Evolutionary conservation across 2,797 vertebrate genomes (phyloP).

Genomic region (Platalea minor): DNA sequence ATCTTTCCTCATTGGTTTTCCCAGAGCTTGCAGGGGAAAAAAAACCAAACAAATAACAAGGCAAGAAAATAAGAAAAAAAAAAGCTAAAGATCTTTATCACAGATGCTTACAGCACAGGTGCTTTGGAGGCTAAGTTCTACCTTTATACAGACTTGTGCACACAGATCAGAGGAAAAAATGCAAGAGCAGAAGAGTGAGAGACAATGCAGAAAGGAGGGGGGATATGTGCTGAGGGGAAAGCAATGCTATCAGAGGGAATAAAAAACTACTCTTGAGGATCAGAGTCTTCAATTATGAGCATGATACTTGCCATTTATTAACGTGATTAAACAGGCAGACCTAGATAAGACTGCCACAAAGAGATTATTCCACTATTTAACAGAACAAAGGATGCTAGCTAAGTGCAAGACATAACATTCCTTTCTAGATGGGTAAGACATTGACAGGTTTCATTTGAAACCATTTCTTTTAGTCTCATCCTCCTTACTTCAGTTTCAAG

Average conservation of each 20-base stretch:
- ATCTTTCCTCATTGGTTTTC: neutral
- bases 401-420: neutral
- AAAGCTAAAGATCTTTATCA: neutral
- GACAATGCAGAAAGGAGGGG: neutral
- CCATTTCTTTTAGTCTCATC: neutral
- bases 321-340: conserved; percentile 25
- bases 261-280: conserved; percentile 38
- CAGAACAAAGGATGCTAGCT: conserved; percentile 20
- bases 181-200: neutral
- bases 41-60: neutral
- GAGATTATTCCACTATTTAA: conserved; percentile 19
- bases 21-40: neutral
- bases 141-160: neutral
- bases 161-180: neutral
- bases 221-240: neutral
- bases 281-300: conserved; percentile 20
- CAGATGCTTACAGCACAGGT: neutral
- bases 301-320: conserved; percentile 41
- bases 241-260: neutral
- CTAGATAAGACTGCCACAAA: neutral
- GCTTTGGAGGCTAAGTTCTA: neutral
- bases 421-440: neutral
- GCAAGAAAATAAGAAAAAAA: neutral
- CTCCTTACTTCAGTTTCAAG: neutral
- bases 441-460: neutral